Base-by-base conservation (phyloP, 2,888 invertebrate species). In the Siphlonurus alternatus region DNA sequence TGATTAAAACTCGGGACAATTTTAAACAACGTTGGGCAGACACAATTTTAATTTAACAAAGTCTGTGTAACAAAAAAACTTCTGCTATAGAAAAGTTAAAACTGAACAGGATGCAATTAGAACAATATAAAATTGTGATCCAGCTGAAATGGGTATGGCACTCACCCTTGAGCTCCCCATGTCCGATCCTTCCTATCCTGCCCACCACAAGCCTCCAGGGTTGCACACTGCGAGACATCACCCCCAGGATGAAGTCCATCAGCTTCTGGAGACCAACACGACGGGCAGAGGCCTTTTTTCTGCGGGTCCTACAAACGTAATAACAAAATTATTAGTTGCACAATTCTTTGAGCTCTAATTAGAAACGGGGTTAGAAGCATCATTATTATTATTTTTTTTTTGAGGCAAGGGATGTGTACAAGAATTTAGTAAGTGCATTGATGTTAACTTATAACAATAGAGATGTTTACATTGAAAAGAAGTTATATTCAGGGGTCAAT, bases 151-250 rank as follows among this genome's bases (percentile, higher is more conserved):
- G n/a, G n/a, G n/a, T n/a, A n/a, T n/a, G 5, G n/a, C 23, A 66
- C 65, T 68, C 70, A 85, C 87, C 92, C 79, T 95, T 96, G 59
- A 99, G 81, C 76, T 99, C 99, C 23, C 97, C 96, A 74, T 99
- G 99, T 0, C 99, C 99, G 67, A 99, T 89, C 65, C 98, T 83
- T 0, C 99, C 99, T 59, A 98, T 85, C 61, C 98, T 82, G 5
- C 98, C 97, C 19, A 99, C 91, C 22, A 99, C 97, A 65, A 99
- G 80, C 65, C 99, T 82, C 94, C 98, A 98, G 23, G 97, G 93
- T 71, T 90, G 88, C 64, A 92, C 89, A 67, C 91, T 89, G 75
- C 89, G 89, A 65, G 93, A 91, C 83, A 98, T 93, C 24, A 98
- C 88, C 53, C 94, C 90, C 69, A 98, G 81, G 66, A 96, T 90